These are phyloP conservation scores for Andrena fulva DNA, from an alignment of 2,888 invertebrate species.

Conservation along the genomic window DNA sequence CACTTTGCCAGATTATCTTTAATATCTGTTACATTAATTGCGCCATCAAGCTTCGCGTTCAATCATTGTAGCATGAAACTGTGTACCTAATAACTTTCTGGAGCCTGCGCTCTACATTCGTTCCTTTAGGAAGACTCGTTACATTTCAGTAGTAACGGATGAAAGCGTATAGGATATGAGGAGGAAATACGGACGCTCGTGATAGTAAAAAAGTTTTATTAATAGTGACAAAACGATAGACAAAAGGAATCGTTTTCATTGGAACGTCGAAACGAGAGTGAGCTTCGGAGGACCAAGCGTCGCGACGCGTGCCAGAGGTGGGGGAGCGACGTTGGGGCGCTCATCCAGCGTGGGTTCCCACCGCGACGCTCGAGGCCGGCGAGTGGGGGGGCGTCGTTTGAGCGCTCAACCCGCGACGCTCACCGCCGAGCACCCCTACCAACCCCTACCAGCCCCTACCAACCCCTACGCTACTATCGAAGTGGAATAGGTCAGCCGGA, in stretches of 20 bases:
- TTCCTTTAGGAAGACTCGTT: no score
- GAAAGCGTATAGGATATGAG: no score
- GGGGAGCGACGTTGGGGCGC: constrained; percentile 26
- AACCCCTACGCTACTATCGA: constrained; percentile 8
- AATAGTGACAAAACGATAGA: not conserved
- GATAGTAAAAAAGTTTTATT: no score
- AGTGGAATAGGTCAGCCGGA: constrained; percentile 58
- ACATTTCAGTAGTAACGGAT: no score
- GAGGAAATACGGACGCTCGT: no score
- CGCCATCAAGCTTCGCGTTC: no score
- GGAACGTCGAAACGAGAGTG: constrained; percentile 24
- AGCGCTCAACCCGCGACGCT: constrained; percentile 19
- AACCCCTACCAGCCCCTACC: not conserved
- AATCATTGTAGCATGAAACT: no score
- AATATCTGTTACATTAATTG: no score
- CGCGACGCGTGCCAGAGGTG: not conserved
- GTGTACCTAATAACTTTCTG: no score
- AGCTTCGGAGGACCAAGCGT: not conserved
- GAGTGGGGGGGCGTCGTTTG: constrained; percentile 36
- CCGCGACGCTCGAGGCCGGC: not conserved
- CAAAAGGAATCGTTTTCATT: not conserved
- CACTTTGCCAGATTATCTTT: no score
- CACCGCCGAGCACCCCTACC: constrained; percentile 11
- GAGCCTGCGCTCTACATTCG: no score
- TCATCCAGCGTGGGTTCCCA: constrained; percentile 17